phyloP scores from a whole-genome alignment of 2,113 vertebrate genomes.

The Reinhardtius hippoglossoides region DNA sequence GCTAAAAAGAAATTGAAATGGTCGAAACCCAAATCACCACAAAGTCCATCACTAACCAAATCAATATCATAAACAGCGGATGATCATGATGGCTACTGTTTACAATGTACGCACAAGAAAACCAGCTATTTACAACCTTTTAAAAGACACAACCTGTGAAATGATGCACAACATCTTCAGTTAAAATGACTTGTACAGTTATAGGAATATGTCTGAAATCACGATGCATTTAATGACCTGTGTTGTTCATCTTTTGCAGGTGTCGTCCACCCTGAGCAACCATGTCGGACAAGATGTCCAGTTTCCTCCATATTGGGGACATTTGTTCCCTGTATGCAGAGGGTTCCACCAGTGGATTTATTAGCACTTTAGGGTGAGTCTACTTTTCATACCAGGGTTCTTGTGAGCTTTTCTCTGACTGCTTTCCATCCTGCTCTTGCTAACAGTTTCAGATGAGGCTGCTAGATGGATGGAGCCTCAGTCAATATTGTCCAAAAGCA shows the following conservation, averaged over 20 bases:
- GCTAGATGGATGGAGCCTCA: neutral
- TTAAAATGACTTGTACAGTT: neutral
- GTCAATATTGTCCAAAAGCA: neutral
- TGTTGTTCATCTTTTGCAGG: slow-evolving; percentile 71
- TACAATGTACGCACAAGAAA: neutral
- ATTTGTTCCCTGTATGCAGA: slow-evolving; percentile 98
- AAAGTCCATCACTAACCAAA: no score
- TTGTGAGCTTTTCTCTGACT: neutral
- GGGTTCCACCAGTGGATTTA: slow-evolving; percentile 97
- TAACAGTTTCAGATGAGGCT: neutral
- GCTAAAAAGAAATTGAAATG: no score
- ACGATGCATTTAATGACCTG: neutral
- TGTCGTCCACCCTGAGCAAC: slow-evolving; percentile 72
- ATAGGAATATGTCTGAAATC: neutral
- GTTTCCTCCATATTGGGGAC: slow-evolving; percentile 99
- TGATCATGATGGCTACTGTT: neutral
- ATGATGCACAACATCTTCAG: no score
- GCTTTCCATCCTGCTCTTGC: neutral
- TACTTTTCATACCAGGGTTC: neutral
- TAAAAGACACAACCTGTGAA: neutral
- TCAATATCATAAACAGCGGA: neutral
- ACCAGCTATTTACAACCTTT: neutral
- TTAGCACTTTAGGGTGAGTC: slow-evolving; percentile 98
- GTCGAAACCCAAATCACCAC: no score
- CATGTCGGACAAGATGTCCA: slow-evolving; percentile 99